Base-by-base conservation (phyloP, 2,888 invertebrate genomes). In the Belgica antarctica region DNA sequence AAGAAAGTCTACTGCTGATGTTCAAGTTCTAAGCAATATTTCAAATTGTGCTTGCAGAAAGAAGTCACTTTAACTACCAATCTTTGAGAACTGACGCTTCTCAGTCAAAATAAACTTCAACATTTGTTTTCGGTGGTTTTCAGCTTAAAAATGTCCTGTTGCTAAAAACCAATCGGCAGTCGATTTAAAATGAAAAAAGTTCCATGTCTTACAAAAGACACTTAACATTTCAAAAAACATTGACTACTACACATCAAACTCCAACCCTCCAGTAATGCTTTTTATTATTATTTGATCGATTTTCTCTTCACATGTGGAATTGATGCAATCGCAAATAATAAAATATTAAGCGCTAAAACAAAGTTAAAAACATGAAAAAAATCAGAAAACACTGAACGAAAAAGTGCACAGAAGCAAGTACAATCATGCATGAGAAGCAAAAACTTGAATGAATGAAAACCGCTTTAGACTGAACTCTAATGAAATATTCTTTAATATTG, bases 401-500 rank as follows among this genome's bases (percentile, higher is more conserved):
- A 41, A 15, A 41, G 41, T n/a, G n/a, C n/a, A n/a, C 41, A 41
- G 2, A 12, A 41, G 41, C 12, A 41, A 41, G 41, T 52, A 22
- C 52, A 52, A 22, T 19, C 52, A 52, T 22, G 4, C 52, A 19
- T 52, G 22, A 47, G 17, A 5, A 34, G 7, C 8, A 34, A 47
- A 34, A 34, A 2, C 15, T 36, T 46, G 36, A 36, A 22, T 63
- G 41, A 24, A 41, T 41, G 46, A 41, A 31, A 41, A 63, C 63
- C 41, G 63, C 63, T 41, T 41, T 41, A n/a, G 15, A 41, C 41
- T n/a, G 31, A 24, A 63, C 63, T 63, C 46, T 36, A 63, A 41
- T 46, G 34, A 46, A 63, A 61, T 27, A 61, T 61, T 61, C 52
- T 66, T 66, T 66, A 66, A 66, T 66, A 66, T 47, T 15, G 36